Percentiles rank a stretch among this genome's conserved stretches.
Evolutionary conservation across 1,140 invertebrate species (phyloP).

Genomic region (Amphibalanus amphitrite): DNA sequence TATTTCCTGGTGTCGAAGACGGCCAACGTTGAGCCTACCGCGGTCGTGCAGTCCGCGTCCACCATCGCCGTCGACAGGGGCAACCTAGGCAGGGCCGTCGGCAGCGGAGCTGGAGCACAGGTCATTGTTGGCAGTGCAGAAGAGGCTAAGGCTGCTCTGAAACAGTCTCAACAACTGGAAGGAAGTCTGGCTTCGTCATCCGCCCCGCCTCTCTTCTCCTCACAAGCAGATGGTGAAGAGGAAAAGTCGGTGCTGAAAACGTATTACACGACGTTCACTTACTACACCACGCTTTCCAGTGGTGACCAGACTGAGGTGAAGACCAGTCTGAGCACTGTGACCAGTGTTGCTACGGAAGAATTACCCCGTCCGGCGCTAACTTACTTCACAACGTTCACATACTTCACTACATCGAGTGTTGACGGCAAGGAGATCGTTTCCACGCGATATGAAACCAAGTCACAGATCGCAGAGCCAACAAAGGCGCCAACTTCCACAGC

Average conservation of each 20-base stretch:
- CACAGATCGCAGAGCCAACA: background rate
- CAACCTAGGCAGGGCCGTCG: background rate
- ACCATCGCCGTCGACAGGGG: background rate
- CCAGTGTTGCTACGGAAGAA: constrained; percentile 7
- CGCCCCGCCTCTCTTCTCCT: background rate
- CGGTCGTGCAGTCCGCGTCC: constrained; percentile 3
- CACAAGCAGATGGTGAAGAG: constrained; percentile 13
- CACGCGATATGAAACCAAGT: background rate
- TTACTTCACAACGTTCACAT: constrained; percentile 75
- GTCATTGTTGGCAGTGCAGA: background rate
- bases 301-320: constrained; percentile 34
- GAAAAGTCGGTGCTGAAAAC: constrained; percentile 42
- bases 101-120: background rate
- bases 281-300: constrained; percentile 70
- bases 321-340: constrained; percentile 10
- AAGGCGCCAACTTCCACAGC: background rate
- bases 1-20: constrained; percentile 18
- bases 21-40: background rate
- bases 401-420: constrained; percentile 46
- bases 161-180: background rate
- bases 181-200: background rate
- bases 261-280: constrained; percentile 73
- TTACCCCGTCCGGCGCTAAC: constrained; percentile 33
- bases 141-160: background rate
- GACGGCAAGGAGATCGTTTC: background rate